Evolutionary conservation across 2,888 invertebrate species (phyloP).

Genomic region (Cantharis lateralis): DNA sequence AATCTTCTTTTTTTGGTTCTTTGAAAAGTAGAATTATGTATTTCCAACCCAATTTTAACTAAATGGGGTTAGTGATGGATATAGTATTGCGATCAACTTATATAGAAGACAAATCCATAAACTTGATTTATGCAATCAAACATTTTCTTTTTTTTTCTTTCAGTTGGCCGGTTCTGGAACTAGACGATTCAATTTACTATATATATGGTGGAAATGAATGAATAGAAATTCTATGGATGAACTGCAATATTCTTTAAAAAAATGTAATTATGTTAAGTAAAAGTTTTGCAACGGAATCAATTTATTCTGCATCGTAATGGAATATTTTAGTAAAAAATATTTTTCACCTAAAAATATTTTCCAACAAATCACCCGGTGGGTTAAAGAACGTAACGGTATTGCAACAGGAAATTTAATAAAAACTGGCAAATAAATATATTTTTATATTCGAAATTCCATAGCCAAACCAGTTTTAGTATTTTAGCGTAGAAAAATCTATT

Average conservation of each 20-base stretch:
- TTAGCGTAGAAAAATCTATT: conserved; percentile 10
- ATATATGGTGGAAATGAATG: no score
- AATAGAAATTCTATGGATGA: neutral
- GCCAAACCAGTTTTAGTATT: conserved; percentile 10
- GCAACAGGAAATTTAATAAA: conserved; percentile 6
- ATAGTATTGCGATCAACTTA: no score
- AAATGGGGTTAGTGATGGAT: no score
- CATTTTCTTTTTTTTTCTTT: no score
- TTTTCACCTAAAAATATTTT: neutral
- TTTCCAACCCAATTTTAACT: no score
- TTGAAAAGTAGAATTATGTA: no score
- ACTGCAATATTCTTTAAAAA: neutral
- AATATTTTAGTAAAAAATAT: neutral
- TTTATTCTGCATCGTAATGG: neutral
- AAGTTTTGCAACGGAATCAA: neutral
- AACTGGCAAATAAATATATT: conserved; percentile 2
- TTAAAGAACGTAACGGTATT: conserved; percentile 14
- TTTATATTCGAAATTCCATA: conserved; percentile 5
- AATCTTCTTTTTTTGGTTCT: no score
- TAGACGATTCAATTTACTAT: no score
- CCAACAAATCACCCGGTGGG: neutral
- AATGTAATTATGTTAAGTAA: no score
- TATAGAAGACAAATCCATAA: no score
- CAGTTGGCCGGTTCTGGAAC: no score
- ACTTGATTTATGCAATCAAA: no score